phyloP scores from a whole-genome alignment of 2,888 invertebrate genomes.

The Ganaspis brasiliensis region DNA sequence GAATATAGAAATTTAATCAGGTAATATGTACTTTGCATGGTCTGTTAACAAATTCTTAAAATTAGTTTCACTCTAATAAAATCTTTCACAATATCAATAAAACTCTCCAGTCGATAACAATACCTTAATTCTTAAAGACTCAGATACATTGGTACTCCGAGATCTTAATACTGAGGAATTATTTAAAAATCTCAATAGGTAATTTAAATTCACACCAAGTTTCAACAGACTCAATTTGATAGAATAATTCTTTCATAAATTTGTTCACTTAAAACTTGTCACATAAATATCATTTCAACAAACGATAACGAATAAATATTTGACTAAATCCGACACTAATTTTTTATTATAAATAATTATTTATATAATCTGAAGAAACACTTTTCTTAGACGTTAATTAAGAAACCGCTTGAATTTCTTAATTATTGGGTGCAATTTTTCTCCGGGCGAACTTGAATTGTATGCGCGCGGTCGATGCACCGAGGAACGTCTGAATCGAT shows the following conservation, averaged over 20 bases:
- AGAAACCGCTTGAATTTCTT: conserved; percentile 9
- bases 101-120: conserved; percentile 38
- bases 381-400: neutral
- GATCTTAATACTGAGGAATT: too few relatives aligned
- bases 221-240: neutral
- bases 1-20: neutral
- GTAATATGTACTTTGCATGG: conserved; percentile 15
- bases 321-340: conserved; percentile 24
- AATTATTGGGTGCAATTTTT: conserved; percentile 10
- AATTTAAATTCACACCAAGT: conserved; percentile 10
- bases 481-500: conserved; percentile 29
- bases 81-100: conserved; percentile 39
- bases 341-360: conserved; percentile 30
- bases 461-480: conserved; percentile 26
- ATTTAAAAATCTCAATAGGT: neutral
- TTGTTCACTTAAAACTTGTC: conserved; percentile 6
- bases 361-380: conserved; percentile 16
- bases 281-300: conserved; percentile 36
- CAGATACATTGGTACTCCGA: too few relatives aligned
- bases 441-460: conserved; percentile 26
- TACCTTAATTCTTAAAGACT: conserved; percentile 5
- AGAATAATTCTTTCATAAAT: conserved; percentile 16
- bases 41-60: conserved; percentile 30
- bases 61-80: conserved; percentile 21
- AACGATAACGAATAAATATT: conserved; percentile 35